Evolutionary conservation across 64 coral and sea anemone genomes (phyloP).

Genomic region (Acropora tenuis): DNA sequence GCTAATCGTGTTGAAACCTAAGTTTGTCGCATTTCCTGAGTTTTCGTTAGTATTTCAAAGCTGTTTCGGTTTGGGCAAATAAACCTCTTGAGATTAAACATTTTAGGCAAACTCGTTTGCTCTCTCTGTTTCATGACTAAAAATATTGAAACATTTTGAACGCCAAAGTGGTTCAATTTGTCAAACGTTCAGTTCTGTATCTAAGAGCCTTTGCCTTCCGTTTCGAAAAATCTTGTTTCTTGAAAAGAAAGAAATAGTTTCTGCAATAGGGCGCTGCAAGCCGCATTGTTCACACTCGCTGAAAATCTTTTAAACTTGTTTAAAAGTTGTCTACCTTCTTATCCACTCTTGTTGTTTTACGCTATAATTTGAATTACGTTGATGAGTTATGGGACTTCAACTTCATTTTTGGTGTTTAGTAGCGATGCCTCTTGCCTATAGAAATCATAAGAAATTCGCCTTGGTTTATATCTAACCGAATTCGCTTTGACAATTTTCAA

Average conservation of each 20-base stretch:
- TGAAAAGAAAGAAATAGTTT: neutral
- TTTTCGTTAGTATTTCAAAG: neutral
- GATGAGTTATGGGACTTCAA: no score
- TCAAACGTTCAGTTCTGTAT: neutral
- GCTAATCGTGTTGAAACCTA: neutral
- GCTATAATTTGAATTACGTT: no score
- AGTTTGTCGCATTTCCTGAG: neutral
- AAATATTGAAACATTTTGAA: neutral
- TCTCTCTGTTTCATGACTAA: no score
- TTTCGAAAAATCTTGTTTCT: neutral
- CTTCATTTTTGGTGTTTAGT: no score
- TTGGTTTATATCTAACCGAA: no score
- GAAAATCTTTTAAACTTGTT: no score
- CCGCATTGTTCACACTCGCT: no score
- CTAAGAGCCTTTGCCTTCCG: neutral
- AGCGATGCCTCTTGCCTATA: no score
- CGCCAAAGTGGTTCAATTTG: neutral
- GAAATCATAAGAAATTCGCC: no score
- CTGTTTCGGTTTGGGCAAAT: neutral
- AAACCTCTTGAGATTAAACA: neutral
- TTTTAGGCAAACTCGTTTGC: neutral
- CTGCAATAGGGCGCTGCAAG: neutral
- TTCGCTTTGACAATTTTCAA: neutral
- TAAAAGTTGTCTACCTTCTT: no score
- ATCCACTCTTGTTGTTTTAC: no score